These are phyloP conservation scores for Neelides sp. DNA, from an alignment of 1,140 invertebrate species.

Conservation along the genomic window DNA sequence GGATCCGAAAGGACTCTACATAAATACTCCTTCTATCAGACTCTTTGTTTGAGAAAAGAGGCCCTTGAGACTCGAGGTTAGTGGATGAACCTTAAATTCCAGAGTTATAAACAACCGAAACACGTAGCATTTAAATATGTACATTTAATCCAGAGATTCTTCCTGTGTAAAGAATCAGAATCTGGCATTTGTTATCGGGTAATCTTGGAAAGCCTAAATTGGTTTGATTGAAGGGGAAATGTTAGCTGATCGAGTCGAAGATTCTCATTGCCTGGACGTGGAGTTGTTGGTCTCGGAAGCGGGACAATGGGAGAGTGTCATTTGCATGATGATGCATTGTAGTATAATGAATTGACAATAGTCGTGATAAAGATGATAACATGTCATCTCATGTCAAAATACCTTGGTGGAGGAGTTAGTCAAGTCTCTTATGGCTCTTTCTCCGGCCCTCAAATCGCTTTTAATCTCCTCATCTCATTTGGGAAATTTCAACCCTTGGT, in stretches of 20 bases:
- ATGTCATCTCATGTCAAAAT: conserved; percentile 28
- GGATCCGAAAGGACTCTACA: no score
- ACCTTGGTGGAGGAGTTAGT: conserved; percentile 7
- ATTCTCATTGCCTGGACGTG: neutral
- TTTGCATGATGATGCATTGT: conserved; percentile 12
- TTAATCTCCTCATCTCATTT: no score
- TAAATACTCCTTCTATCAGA: no score
- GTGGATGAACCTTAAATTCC: no score
- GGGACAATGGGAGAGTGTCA: conserved; percentile 10
- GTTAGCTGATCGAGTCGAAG: neutral
- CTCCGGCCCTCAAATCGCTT: no score
- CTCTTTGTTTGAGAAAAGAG: no score
- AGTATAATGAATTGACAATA: conserved; percentile 25
- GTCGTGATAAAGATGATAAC: conserved; percentile 24
- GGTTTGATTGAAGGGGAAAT: neutral
- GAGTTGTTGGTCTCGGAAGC: conserved; percentile 6
- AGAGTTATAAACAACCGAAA: no score
- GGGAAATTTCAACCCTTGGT: no score
- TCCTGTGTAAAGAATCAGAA: neutral
- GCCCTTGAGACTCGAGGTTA: no score
- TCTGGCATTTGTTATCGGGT: neutral
- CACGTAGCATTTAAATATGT: no score
- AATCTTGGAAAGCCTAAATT: neutral
- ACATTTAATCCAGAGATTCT: no score
- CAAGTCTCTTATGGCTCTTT: no score